Evolutionary conservation across 2,797 vertebrate genomes (phyloP).

Genomic region (Lepilemur septentrionalis): DNA sequence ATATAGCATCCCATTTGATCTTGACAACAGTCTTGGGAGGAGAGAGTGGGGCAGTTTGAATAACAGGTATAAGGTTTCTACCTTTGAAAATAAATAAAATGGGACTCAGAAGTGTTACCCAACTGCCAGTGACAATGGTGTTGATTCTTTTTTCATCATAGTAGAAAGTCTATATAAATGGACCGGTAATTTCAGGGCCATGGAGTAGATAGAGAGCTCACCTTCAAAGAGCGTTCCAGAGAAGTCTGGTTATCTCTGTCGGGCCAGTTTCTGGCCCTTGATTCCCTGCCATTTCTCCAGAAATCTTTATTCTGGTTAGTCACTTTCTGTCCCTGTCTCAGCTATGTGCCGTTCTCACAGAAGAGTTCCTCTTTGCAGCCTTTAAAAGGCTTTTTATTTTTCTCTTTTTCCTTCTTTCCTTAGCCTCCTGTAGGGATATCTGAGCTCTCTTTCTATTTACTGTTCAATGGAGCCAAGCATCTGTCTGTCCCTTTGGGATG

Average conservation of each 20-base stretch:
- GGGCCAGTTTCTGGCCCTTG: not conserved
- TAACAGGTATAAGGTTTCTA: not conserved
- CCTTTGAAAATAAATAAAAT: not conserved
- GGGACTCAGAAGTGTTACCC: not conserved
- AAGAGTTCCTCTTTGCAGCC: not conserved
- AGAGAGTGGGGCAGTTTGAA: not conserved
- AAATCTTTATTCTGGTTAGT: not conserved
- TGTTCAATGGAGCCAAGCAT: not conserved
- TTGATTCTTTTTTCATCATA: not conserved
- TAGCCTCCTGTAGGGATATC: not conserved
- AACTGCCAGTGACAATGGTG: not conserved
- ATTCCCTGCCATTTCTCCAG: not conserved
- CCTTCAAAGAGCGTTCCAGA: not conserved
- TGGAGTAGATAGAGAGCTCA: not conserved
- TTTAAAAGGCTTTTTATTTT: not conserved
- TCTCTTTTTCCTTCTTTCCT: not conserved
- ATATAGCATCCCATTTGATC: not conserved
- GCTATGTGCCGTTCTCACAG: not conserved
- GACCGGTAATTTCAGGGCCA: not conserved
- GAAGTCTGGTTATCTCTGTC: not conserved
- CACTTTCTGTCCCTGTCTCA: not conserved
- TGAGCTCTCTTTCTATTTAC: not conserved
- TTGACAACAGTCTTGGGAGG: not conserved
- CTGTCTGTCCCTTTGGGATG: not conserved
- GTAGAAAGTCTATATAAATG: not conserved